Percentiles rank a stretch among this genome's conserved stretches.
These are phyloP conservation scores for Pristionchus fissidentatus DNA, from an alignment of 2,888 invertebrate species.

Conservation along the genomic window DNA sequence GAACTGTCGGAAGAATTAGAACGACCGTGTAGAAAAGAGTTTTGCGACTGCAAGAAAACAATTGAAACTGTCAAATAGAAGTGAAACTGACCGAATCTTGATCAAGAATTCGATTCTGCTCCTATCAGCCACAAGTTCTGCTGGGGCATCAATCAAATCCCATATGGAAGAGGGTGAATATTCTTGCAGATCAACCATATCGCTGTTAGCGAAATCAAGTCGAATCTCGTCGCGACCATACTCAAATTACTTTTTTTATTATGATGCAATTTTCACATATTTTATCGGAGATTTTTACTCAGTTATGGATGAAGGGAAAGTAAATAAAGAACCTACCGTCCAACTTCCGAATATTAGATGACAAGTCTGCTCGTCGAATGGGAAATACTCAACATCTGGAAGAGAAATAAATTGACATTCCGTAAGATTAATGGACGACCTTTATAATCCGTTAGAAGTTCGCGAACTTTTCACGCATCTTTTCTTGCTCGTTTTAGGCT, in stretches of 20 bases:
- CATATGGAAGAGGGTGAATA: conserved; percentile 83
- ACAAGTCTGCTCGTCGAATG: conserved; percentile 86
- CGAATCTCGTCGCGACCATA: conserved; percentile 77
- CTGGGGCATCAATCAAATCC: conserved; percentile 90
- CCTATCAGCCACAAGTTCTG: conserved; percentile 89
- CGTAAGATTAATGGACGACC: background rate
- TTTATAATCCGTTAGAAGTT: too few relatives aligned
- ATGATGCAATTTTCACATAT: background rate
- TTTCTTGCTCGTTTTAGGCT: too few relatives aligned
- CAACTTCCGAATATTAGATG: conserved; percentile 99
- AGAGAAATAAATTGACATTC: background rate
- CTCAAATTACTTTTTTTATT: conserved; percentile 52
- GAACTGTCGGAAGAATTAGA: conserved; percentile 96
- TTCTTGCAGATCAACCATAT: conserved; percentile 63
- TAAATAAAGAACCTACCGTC: conserved; percentile 80
- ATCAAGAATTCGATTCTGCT: conserved; percentile 74
- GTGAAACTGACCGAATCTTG: conserved; percentile 59
- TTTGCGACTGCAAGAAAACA: conserved; percentile 83
- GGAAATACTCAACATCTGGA: conserved; percentile 74
- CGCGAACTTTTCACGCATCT: too few relatives aligned
- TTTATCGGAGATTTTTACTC: background rate
- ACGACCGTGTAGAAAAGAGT: conserved; percentile 99
- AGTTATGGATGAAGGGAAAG: background rate
- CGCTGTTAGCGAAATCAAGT: conserved; percentile 92
- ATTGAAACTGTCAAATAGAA: background rate